Evolutionary conservation across 2,113 vertebrate genomes (phyloP).

Genomic region (Oreochromis spilurus): DNA sequence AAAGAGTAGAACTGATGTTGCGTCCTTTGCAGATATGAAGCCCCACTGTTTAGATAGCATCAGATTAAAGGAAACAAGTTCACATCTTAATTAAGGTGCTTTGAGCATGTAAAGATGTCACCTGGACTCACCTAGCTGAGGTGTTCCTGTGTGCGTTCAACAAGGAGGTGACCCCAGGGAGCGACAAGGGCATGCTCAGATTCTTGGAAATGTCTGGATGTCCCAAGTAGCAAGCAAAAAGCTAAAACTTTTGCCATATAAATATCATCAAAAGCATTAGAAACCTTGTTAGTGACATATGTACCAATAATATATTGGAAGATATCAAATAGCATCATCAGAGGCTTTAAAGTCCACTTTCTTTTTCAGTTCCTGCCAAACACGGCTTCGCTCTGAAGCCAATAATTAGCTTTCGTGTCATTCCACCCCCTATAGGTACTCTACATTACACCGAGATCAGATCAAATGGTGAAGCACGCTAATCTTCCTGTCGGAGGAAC

Average conservation of each 20-base stretch:
- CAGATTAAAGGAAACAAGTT: not conserved
- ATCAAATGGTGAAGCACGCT: slow-evolving; percentile 36
- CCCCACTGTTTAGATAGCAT: not conserved
- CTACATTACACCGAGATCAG: not conserved
- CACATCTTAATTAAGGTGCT: not conserved
- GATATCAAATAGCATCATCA: slow-evolving; percentile 22
- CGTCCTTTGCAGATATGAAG: not conserved
- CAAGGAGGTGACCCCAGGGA: not conserved
- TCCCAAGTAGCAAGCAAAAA: not conserved
- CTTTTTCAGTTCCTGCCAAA: slow-evolving; percentile 7
- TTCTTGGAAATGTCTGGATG: not conserved
- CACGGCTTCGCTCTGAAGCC: slow-evolving; percentile 3
- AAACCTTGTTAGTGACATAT: not conserved
- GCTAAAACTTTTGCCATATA: not conserved
- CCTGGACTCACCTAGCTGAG: not conserved
- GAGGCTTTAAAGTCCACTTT: slow-evolving; percentile 14
- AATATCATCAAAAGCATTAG: not conserved
- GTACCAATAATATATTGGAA: not conserved
- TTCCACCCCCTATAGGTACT: slow-evolving; percentile 15
- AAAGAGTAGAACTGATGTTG: not conserved
- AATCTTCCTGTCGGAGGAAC: not conserved
- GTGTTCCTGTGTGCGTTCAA: not conserved
- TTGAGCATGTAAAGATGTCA: not conserved
- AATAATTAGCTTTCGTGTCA: slow-evolving; percentile 18
- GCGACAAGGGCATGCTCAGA: not conserved